phyloP scores from a whole-genome alignment of 2,113 vertebrate genomes.

The Cavia aperea region DNA sequence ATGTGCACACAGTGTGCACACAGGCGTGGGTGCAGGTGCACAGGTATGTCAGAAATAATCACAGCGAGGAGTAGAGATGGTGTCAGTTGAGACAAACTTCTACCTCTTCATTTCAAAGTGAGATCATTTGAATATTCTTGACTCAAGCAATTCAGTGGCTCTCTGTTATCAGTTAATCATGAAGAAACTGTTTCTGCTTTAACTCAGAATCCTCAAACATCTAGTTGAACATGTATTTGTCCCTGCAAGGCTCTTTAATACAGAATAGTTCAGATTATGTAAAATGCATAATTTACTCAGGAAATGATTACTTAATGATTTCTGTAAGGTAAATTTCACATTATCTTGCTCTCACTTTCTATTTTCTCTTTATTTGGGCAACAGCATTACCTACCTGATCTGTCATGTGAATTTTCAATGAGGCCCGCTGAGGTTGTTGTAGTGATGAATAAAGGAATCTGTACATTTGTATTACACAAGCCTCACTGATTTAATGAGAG shows the following conservation, averaged over 20 bases:
- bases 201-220: slow-evolving; percentile 25
- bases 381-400: slow-evolving; percentile 45
- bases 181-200: neutral
- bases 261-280: slow-evolving; percentile 30
- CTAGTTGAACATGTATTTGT: neutral
- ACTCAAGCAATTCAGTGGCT: neutral
- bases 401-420: slow-evolving; percentile 55
- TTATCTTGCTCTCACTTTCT: slow-evolving; percentile 25
- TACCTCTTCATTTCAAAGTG: neutral
- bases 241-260: slow-evolving; percentile 4
- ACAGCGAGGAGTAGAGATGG: neutral
- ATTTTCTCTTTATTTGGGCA: slow-evolving; percentile 48
- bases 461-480: slow-evolving; percentile 49
- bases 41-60: neutral
- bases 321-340: slow-evolving; percentile 29
- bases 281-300: slow-evolving; percentile 51
- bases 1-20: neutral
- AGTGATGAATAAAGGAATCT: slow-evolving; percentile 49
- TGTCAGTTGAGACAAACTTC: neutral
- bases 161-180: neutral
- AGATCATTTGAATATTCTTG: neutral
- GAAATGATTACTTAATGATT: slow-evolving; percentile 51
- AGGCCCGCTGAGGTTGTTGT: slow-evolving; percentile 48
- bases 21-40: neutral
- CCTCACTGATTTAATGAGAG: slow-evolving; percentile 49